Evolutionary conservation across 1,140 invertebrate species (phyloP).

Genomic region (Achatina immaculata): DNA sequence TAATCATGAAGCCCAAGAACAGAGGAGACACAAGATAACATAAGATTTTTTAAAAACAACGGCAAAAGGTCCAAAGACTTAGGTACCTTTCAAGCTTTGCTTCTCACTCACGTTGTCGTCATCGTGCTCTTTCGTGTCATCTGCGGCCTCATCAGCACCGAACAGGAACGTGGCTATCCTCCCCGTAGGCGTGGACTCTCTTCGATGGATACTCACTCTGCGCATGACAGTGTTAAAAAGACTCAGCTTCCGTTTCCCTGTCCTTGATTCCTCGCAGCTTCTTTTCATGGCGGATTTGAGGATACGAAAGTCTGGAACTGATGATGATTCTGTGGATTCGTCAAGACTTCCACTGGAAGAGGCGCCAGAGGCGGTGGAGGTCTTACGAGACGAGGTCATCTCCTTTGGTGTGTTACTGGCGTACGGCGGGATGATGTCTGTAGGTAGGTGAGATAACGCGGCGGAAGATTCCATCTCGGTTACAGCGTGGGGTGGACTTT

Average conservation of each 20-base stretch:
- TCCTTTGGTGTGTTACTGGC: neutral
- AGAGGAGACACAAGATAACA: neutral
- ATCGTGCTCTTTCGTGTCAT: neutral
- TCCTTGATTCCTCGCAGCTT: neutral
- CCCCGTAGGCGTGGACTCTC: constrained; percentile 36
- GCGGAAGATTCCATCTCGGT: neutral
- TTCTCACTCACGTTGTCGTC: neutral
- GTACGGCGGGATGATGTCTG: neutral
- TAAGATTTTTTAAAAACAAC: neutral
- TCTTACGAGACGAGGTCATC: neutral
- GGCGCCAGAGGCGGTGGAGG: neutral
- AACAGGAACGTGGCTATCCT: constrained; percentile 41
- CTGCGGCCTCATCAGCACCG: constrained; percentile 9
- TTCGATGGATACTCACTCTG: constrained; percentile 42
- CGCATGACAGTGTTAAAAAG: constrained; percentile 35
- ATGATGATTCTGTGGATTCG: neutral
- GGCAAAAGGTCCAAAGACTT: too few species aligned
- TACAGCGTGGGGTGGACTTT: neutral
- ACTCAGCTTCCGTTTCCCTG: constrained; percentile 33
- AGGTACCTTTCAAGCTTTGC: neutral
- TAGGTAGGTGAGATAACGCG: too few species aligned
- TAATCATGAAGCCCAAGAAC: neutral
- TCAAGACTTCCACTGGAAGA: neutral
- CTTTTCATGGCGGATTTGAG: constrained; percentile 33
- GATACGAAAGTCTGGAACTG: neutral